Evolutionary conservation across 2,888 invertebrate genomes (phyloP), one percentile per base, ranked within the genome.

Genomic region (Troilus luridus): DNA sequence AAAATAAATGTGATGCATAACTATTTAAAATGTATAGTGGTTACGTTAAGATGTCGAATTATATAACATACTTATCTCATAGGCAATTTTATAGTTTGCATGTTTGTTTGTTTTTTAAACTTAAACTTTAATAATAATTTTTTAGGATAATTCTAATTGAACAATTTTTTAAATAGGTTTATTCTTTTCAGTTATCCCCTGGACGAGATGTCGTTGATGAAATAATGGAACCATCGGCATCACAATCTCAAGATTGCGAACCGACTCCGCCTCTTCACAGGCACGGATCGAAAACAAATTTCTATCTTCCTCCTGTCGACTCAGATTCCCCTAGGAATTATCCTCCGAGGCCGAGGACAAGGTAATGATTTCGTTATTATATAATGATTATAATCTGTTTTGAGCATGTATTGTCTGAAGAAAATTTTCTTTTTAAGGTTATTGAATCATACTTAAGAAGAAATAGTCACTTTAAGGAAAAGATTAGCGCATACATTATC

Each of bases 201-300:
- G 97, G 98, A 27, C 96, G 97, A 91, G 97, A 93, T 90, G 96
- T 93, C 88, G 96, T 96, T 77, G 98, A 98, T 94, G 96, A 97
- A 93, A 98, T 98, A 93, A 96, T 97, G 96, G 98, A 98, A 93
- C 97, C 97, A n/a, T 97, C 97, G 60, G 98, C 98, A 89, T 98
- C 98, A 89, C 98, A 98, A 95, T 97, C 97, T 90, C 97, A 97
- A 93, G 98, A 98, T 95, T 98, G 98, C 95, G 98, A 98, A 94
- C 98, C 98, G 14, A 98, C 98, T 93, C 98, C 98, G 88, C 96
- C 97, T 19, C 94, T 97, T 93, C 97, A 98, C 94, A 96, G 98
- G 93, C 97, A 97, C 93, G 98, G 98, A 93, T 98, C 98, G 91
- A 97, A 97, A 93, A 97, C 96, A 93, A 98, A 98, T 95, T 97